Evolutionary conservation across 2,888 invertebrate species (phyloP).

Genomic region (Cantharis rufa): DNA sequence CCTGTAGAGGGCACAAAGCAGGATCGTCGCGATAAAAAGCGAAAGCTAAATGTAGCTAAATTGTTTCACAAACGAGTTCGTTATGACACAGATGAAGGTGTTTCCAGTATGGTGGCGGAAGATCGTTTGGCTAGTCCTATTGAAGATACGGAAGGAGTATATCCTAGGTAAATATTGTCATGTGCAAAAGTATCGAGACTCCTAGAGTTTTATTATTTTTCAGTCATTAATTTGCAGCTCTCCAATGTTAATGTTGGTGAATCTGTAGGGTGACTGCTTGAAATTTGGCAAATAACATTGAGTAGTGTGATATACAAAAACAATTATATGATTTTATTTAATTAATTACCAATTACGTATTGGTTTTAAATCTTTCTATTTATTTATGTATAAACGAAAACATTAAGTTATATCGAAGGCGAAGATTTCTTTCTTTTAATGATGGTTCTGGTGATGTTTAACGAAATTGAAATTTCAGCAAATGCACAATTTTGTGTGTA

Average conservation of each 20-base stretch:
- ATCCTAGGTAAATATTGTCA: neutral
- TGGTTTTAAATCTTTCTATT: neutral
- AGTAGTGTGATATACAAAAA: neutral
- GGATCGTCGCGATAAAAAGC: slow-evolving; percentile 70
- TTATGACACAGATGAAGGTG: slow-evolving; percentile 38
- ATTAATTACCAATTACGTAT: neutral
- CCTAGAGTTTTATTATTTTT: neutral
- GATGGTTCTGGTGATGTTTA: neutral
- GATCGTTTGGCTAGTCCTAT: slow-evolving; percentile 6
- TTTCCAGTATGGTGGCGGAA: neutral
- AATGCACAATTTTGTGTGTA: neutral
- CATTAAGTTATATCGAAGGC: neutral
- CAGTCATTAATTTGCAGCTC: neutral
- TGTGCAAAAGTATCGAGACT: neutral
- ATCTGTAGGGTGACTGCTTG: neutral
- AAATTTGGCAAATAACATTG: neutral
- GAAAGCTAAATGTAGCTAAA: slow-evolving; percentile 71
- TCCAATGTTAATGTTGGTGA: neutral
- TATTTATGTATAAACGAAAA: neutral
- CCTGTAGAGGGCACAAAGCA: slow-evolving; percentile 64
- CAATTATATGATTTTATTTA: neutral
- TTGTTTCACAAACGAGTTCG: slow-evolving; percentile 61
- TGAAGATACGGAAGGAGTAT: neutral
- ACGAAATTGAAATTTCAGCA: neutral
- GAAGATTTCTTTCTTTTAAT: neutral